Evolutionary conservation across 92 coral and sea anemone species (phyloP), one percentile per base, ranked within the genome.

Genomic region (Epizoanthus illoricatus): DNA sequence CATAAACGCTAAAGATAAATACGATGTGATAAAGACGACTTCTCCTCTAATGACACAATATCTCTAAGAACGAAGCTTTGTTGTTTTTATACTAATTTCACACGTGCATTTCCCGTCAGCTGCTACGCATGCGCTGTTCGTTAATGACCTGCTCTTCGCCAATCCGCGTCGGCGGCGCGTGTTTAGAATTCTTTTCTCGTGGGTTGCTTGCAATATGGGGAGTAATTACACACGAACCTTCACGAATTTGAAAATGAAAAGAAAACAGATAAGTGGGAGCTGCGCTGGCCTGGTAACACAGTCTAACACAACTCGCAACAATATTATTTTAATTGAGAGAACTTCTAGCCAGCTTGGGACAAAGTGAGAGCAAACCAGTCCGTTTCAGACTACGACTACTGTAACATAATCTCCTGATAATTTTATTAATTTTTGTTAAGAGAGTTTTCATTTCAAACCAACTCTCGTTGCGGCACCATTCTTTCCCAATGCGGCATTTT

Each of bases 21-120:
- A 93, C 92, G 83, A 85, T 76, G 86, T 88, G 92, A 93, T 93
- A 93, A 91, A 90, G 88, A 91, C 88, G 86, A 81, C 92, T 94
- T 88, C 89, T 92, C 91, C 86, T 89, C 87, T 93, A 93, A 91
- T 93, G 97, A 93, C 97, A 92, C 97, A 93, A 93, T 93, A 97
- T 96, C 97, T 91, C 93, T 91, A 92, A 93, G 96, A 97, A 97
- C 92, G 91, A 94, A 94, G 98, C 99, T 97, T 97, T 94, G 99
- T 97, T 97, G 97, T 97, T 94, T 92, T 97, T 97, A 93, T 93
- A 93, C 92, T 96, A 93, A 91, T 92, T 94, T 94, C 95, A 94
- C 99, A 97, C 99, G 99, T 97, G 99, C 99, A 97, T 97, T 97
- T 93, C 95, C 97, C 90, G 91, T 91, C 80, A 63, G 82, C 82